Evolutionary conservation across 1,140 invertebrate species (phyloP).

Genomic region (Pygmarrhopalites habei): DNA sequence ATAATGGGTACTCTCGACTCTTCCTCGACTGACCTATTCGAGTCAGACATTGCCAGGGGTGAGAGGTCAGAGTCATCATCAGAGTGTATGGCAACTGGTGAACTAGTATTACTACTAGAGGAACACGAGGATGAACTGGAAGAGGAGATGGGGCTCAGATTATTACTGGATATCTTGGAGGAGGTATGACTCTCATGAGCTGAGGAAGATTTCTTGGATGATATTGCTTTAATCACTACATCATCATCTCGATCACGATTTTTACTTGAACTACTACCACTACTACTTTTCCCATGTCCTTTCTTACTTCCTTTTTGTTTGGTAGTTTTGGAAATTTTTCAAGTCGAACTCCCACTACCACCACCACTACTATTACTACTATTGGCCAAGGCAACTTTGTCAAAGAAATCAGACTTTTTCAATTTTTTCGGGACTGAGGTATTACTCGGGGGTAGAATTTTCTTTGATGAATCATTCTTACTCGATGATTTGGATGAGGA

Average conservation of each 20-base stretch:
- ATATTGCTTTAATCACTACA: background rate
- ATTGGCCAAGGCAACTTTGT: too few species aligned
- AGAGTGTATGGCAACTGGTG: constrained; percentile 26
- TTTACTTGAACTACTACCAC: background rate
- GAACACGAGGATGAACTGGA: constrained; percentile 26
- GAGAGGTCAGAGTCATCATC: constrained; percentile 17
- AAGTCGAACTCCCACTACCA: background rate
- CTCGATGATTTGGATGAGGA: constrained; percentile 20
- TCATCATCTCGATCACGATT: constrained; percentile 11
- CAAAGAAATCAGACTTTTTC: constrained; percentile 28
- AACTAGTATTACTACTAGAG: constrained; percentile 4
- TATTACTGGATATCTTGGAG: background rate
- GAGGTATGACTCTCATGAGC: background rate
- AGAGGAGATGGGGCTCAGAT: constrained; percentile 27
- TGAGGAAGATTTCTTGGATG: background rate
- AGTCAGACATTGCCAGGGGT: background rate
- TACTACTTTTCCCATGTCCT: constrained; percentile 3
- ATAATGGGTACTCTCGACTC: background rate
- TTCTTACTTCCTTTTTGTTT: constrained; percentile 2
- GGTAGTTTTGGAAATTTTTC: background rate
- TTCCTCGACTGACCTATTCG: background rate
- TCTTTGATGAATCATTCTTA: constrained; percentile 26
- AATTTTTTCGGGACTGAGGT: constrained; percentile 38
- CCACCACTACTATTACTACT: too few species aligned
- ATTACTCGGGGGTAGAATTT: constrained; percentile 35